Evolutionary conservation across 2,113 vertebrate genomes (phyloP).

Genomic region (Halcyon malimbica): DNA sequence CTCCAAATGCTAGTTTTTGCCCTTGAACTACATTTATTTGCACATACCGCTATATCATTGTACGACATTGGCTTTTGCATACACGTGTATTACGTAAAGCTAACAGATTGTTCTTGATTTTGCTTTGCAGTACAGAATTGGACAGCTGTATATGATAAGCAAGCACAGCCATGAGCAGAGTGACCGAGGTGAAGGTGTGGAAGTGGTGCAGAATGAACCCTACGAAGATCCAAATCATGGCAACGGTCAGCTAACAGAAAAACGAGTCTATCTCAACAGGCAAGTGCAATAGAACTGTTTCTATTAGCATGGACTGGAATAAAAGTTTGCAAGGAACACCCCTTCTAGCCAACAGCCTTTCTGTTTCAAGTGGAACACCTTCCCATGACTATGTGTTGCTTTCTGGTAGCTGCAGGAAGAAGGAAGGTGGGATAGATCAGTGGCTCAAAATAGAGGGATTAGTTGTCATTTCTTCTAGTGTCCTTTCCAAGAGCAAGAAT

Average conservation of each 20-base stretch:
- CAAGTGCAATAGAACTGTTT: constrained; percentile 45
- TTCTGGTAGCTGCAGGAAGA: background rate
- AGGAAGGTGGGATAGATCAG: background rate
- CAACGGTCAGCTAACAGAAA: constrained; percentile 94
- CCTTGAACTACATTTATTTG: background rate
- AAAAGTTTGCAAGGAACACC: background rate
- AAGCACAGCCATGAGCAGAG: constrained; percentile 97
- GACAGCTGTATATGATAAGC: constrained; percentile 95
- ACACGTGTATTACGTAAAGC: background rate
- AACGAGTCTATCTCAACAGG: constrained; percentile 98
- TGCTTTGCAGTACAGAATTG: constrained; percentile 83
- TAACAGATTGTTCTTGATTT: constrained; percentile 17
- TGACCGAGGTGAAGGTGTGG: constrained; percentile 94
- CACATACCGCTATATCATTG: accelerated
- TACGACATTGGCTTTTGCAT: background rate
- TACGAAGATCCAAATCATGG: constrained; percentile 91
- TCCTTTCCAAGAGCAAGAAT: background rate
- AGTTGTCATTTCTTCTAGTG: background rate
- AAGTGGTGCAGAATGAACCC: constrained; percentile 94
- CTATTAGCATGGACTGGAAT: background rate
- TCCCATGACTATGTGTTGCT: background rate
- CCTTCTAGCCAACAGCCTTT: background rate
- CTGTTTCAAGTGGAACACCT: background rate
- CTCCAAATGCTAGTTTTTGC: background rate
- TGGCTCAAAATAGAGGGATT: background rate